phyloP scores from a whole-genome alignment of 2,797 vertebrate genomes.

The Coendou prehensilis region DNA sequence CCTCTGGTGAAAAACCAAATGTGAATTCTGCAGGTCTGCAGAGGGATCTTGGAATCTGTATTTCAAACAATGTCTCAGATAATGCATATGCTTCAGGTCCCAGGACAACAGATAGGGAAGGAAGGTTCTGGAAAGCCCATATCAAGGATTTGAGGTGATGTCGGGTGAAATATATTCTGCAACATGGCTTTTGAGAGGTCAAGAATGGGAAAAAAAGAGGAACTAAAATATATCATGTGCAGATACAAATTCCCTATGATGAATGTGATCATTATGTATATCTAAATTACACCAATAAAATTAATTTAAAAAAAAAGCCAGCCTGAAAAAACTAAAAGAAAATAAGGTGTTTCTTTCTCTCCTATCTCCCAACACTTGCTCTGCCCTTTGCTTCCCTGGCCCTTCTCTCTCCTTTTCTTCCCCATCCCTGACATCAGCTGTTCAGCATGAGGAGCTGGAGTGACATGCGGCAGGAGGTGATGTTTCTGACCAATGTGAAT shows the following conservation, averaged over 20 bases:
- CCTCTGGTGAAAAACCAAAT: neutral
- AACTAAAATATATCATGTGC: neutral
- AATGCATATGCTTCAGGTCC: neutral
- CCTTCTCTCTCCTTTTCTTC: neutral
- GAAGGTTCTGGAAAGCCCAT: neutral
- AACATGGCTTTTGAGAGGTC: conserved; percentile 3
- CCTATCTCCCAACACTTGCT: neutral
- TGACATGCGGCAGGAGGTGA: conserved; percentile 96
- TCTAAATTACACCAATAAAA: neutral
- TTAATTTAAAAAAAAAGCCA: neutral
- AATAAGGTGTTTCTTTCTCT: conserved; percentile 57
- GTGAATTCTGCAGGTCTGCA: neutral
- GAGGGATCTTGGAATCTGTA: neutral
- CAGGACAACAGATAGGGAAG: accelerated
- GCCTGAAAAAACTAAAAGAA: neutral
- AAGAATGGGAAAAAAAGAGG: neutral
- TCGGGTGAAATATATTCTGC: neutral
- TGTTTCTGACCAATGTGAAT: conserved; percentile 93
- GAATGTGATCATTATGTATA: neutral
- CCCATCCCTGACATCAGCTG: conserved; percentile 87
- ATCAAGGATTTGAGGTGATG: neutral
- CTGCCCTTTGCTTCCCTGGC: neutral
- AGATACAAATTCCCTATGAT: neutral
- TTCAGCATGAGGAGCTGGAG: conserved; percentile 96
- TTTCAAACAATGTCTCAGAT: neutral